A percentile compares a stretch with the other conserved stretches of the same genome.
These are phyloP conservation scores for Hemicentrotus pulcherrimus DNA, from an alignment of 35 echinoderm and acorn worm species.

Conservation along the genomic window DNA sequence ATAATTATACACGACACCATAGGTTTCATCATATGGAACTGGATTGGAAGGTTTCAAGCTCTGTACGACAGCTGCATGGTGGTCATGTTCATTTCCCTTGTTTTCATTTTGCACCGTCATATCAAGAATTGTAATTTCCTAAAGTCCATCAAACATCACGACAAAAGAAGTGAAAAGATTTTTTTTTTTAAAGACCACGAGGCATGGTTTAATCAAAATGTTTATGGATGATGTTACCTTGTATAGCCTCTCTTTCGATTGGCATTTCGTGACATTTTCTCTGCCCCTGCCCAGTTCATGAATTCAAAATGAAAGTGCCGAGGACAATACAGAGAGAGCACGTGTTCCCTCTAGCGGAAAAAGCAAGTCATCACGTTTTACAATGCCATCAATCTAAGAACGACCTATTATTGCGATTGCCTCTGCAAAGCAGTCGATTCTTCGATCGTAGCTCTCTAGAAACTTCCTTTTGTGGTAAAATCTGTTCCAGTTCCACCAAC, in stretches of 20 bases:
- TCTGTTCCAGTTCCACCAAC: background rate
- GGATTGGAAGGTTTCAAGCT: background rate
- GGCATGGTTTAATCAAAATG: background rate
- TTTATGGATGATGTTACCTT: background rate
- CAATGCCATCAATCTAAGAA: background rate
- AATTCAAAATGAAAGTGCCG: conserved; percentile 9
- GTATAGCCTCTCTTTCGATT: background rate
- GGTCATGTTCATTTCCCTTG: background rate
- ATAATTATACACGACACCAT: background rate
- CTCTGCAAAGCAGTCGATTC: background rate
- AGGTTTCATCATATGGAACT: background rate
- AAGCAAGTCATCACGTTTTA: background rate
- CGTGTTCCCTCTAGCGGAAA: background rate
- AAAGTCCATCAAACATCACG: background rate
- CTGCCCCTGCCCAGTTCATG: background rate
- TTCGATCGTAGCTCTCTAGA: background rate
- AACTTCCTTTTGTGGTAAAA: background rate
- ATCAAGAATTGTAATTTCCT: background rate
- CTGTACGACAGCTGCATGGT: background rate
- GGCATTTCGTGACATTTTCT: background rate
- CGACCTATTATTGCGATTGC: background rate
- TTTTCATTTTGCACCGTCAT: background rate
- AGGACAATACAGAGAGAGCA: background rate
- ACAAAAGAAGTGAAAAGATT: background rate
- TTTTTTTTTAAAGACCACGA: background rate